Evolutionary conservation across 2,113 vertebrate genomes (phyloP), one percentile per base, ranked within the genome.

Genomic region (Phalacrocorax carbo): DNA sequence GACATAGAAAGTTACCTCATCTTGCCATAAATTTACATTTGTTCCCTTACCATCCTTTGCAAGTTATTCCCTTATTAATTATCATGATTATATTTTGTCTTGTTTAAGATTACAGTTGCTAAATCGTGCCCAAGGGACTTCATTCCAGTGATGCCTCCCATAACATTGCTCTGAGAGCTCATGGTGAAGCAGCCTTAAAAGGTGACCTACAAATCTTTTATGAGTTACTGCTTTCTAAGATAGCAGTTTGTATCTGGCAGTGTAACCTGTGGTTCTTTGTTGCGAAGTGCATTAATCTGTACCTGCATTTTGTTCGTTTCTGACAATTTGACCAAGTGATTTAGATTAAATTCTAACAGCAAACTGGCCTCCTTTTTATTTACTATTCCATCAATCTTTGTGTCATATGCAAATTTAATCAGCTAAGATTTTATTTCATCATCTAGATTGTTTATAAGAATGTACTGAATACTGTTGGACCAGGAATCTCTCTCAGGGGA

Each of bases 381-480:
- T 66, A 86, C 22, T 85, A 58, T 61, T 27, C 27, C 54, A 96
- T 95, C 78, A 90, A 82, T 97, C 87, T 96, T 93, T 86, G 49
- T 93, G 78, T 95, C 88, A 90, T 92, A 95, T 96, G 94, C 85
- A 97, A 95, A 96, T 97, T 93, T 97, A 96, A 96, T 96, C 96
- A 96, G 68, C 88, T 86, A 92, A 96, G 75, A 88, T 96, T 96
- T 92, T 88, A 92, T 92, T 96, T 95, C 85, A 96, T 95, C 90
- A 81, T 70, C 79, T 94, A 93, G 79, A 95, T 94, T 93, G 79
- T 88, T 95, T 91, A 30, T 90, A 93, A 94, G 90, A 94, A 90
- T 62, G 38, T 54, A 82, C 13, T 72, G 84, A 93, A 82, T 90
- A 77, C 25, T 66, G 36, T 70, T 92, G 87, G 71, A 83, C 25